A percentile compares a stretch with the other conserved stretches of the same genome.
Evolutionary conservation across 2,888 invertebrate species (phyloP).

Genomic region (Pyrocoelia pectoralis): DNA sequence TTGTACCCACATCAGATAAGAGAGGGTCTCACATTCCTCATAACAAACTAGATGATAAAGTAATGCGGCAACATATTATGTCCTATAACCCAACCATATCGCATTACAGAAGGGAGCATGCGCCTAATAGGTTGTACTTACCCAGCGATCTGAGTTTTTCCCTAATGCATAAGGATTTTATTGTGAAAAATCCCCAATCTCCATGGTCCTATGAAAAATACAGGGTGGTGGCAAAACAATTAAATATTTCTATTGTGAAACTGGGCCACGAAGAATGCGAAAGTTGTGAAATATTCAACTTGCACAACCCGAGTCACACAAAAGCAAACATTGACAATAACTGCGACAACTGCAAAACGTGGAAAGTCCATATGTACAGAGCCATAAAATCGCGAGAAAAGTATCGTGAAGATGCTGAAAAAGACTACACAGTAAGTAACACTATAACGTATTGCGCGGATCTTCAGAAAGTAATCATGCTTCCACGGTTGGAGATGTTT

Average conservation of each 20-base stretch:
- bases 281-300: neutral
- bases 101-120: conserved; percentile 4
- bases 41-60: neutral
- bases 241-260: neutral
- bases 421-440: neutral
- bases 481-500: conserved; percentile 7
- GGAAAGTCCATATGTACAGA: neutral
- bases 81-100: neutral
- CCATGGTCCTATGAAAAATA: conserved; percentile 10
- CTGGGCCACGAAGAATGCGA: conserved; percentile 10
- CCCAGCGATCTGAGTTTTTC: neutral
- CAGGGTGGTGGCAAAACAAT: neutral
- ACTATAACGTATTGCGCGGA: conserved; percentile 2
- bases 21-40: neutral
- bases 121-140: neutral
- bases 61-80: neutral
- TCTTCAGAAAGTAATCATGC: conserved; percentile 8
- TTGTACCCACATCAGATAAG: conserved; percentile 3
- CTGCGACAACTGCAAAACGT: neutral
- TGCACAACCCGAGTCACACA: neutral
- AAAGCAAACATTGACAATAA: neutral
- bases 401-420: neutral
- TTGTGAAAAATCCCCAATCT: neutral
- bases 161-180: neutral
- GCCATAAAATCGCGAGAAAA: conserved; percentile 1